A percentile compares a stretch with the other conserved stretches of the same genome.
Evolutionary conservation across 2,797 vertebrate genomes (phyloP).

Genomic region (Intellagama lesueurii): DNA sequence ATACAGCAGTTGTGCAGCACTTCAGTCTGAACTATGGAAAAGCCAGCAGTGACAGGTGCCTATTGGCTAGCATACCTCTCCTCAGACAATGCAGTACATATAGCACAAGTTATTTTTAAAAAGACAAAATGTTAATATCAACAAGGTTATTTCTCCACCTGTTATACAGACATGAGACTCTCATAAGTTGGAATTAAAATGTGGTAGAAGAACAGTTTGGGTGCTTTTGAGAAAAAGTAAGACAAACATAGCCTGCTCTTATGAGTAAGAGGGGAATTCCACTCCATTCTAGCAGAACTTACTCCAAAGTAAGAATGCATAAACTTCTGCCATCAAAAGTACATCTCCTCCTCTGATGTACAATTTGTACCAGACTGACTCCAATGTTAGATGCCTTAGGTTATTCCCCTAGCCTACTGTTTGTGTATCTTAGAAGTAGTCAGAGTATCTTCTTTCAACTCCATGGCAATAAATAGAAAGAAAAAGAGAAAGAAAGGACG

Average conservation of each 20-base stretch:
- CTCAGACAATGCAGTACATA: background rate
- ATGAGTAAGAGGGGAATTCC: background rate
- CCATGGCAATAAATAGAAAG: slow-evolving; percentile 13
- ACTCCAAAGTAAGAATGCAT: background rate
- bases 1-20: background rate
- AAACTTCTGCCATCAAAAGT: background rate
- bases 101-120: background rate
- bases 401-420: background rate
- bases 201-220: background rate
- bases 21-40: background rate
- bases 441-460: background rate
- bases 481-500: background rate
- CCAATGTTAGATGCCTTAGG: background rate
- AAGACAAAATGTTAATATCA: background rate
- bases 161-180: background rate
- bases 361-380: background rate
- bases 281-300: background rate
- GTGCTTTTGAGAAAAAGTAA: background rate
- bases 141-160: background rate
- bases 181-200: background rate
- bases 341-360: background rate
- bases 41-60: background rate
- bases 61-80: background rate
- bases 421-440: slow-evolving; percentile 9
- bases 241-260: too few relatives aligned